These are phyloP conservation scores for Aphidius ervi DNA, from an alignment of 1,140 invertebrate genomes.

Conservation along the genomic window DNA sequence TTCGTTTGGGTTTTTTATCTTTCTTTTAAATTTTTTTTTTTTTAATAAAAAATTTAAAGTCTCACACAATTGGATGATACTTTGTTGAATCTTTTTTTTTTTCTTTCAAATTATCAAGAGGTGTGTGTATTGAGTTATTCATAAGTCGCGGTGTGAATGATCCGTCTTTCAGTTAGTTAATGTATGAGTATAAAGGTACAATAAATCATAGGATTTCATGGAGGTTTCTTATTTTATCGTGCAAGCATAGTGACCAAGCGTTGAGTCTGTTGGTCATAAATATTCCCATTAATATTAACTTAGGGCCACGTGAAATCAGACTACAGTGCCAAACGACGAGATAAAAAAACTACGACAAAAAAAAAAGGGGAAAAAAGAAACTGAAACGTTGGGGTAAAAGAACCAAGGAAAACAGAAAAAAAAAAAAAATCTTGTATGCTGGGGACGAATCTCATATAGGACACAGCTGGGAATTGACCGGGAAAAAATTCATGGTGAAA, in stretches of 20 bases:
- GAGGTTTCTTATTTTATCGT: conserved; percentile 46
- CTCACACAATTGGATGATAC: no score
- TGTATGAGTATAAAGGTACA: no score
- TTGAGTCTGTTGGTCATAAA: conserved; percentile 42
- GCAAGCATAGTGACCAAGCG: conserved; percentile 29
- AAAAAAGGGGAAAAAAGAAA: neutral
- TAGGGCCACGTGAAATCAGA: conserved; percentile 31
- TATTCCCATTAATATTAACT: conserved; percentile 55
- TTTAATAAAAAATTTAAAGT: no score
- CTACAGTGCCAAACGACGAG: conserved; percentile 6
- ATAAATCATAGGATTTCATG: conserved; percentile 52
- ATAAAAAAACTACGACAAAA: conserved; percentile 2
- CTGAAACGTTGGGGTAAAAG: neutral
- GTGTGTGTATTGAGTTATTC: no score
- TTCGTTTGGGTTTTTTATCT: no score
- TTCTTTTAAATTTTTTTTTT: no score
- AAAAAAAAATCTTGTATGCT: conserved; percentile 51
- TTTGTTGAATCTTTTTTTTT: no score
- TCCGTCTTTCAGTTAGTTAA: no score
- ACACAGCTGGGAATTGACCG: conserved; percentile 35
- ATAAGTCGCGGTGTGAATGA: no score
- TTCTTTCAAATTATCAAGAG: no score
- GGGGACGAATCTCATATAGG: conserved; percentile 41
- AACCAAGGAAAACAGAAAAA: conserved; percentile 20
- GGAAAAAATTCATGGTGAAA: conserved; percentile 27